A percentile compares a stretch with the other conserved stretches of the same genome.
Conservation (phyloP, 2,888 invertebrate species). For the Netelia inedita region DNA sequence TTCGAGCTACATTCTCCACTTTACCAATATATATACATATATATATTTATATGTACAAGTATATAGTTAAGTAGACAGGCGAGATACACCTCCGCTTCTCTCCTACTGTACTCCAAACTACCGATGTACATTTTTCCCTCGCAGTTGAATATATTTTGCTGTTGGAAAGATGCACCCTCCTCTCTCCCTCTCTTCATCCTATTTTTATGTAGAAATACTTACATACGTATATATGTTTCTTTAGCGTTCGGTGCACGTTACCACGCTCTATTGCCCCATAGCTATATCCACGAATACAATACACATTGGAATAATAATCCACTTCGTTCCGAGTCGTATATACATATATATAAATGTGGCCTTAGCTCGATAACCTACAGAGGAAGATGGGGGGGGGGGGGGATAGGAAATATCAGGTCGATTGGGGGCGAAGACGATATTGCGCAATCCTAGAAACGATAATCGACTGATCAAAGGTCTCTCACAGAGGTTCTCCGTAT, state of each 20-base stretch:
- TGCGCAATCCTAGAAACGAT: slow-evolving; percentile 55
- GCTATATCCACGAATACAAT: slow-evolving; percentile 1
- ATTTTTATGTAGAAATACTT: no score
- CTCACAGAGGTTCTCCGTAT: slow-evolving; percentile 35
- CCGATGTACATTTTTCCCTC: slow-evolving; percentile 1
- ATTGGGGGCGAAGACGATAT: slow-evolving; percentile 10
- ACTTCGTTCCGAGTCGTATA: slow-evolving; percentile 17
- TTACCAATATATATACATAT: no score
- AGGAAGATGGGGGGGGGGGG: slow-evolving; percentile 2
- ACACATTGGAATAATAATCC: slow-evolving; percentile 57
- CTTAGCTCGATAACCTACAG: slow-evolving; percentile 33
- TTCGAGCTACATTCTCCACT: slow-evolving; percentile 20
- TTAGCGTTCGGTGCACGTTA: slow-evolving; percentile 6
- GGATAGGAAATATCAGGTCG: background rate
- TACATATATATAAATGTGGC: slow-evolving; percentile 1
- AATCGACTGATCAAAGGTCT: slow-evolving; percentile 63
- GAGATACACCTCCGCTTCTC: slow-evolving; percentile 26
- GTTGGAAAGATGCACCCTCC: slow-evolving; percentile 15
- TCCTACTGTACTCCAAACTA: background rate
- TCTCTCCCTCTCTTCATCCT: background rate
- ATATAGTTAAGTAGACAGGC: slow-evolving; percentile 22
- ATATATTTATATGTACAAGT: no score
- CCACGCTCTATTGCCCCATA: slow-evolving; percentile 17
- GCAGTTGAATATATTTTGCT: background rate
- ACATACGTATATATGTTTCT: background rate